These are phyloP conservation scores for Diadromus collaris DNA, from an alignment of 2,888 invertebrate genomes.

Conservation along the genomic window DNA sequence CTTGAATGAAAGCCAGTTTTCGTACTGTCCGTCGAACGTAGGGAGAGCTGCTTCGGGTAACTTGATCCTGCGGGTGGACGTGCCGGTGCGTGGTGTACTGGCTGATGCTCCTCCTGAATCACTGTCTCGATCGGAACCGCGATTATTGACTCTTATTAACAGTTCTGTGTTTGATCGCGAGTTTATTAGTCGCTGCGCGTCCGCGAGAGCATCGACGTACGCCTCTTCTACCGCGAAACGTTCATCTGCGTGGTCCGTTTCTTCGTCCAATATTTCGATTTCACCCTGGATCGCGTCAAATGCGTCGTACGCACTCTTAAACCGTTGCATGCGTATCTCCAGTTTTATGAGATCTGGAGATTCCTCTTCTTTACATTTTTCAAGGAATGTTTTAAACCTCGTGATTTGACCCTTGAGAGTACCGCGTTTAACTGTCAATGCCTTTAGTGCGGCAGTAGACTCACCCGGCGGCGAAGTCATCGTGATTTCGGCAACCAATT, in stretches of 20 bases:
- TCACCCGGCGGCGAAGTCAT: too few relatives aligned
- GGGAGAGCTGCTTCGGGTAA: conserved; percentile 32
- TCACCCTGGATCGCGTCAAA: not conserved
- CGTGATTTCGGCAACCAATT: not conserved
- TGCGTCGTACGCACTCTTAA: not conserved
- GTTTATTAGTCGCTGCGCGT: not conserved
- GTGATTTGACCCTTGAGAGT: not conserved
- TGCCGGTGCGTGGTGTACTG: too few relatives aligned
- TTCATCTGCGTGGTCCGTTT: not conserved
- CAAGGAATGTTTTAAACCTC: not conserved
- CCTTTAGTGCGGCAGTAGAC: too few relatives aligned
- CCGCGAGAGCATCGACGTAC: not conserved
- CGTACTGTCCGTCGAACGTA: conserved; percentile 36
- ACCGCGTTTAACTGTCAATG: not conserved
- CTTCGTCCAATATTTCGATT: not conserved
- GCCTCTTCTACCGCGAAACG: not conserved
- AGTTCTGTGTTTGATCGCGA: not conserved
- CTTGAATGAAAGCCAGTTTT: conserved; percentile 57
- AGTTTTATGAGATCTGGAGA: not conserved
- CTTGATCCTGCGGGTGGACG: conserved; percentile 4
- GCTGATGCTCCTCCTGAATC: not conserved
- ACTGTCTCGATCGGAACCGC: not conserved
- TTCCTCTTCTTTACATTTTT: not conserved
- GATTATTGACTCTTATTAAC: too few relatives aligned
- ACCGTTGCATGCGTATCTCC: not conserved